Percentiles rank a stretch among this genome's conserved stretches.
Conservation (phyloP, 2,797 vertebrate genomes). For the Peromyscus attwateri region DNA sequence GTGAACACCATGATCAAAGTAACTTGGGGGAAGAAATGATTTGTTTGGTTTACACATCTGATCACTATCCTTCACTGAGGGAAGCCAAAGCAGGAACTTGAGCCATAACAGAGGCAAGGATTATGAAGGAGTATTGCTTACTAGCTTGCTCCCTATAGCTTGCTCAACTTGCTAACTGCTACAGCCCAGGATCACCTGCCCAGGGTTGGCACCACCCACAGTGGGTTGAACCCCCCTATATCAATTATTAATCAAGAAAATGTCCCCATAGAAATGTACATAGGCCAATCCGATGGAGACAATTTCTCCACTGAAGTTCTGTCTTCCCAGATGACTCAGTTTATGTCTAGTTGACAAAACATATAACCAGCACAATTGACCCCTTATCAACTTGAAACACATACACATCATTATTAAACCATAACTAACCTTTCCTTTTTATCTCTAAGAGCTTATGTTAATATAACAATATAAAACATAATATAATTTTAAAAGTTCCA, state of each 20-base stretch:
- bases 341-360: not conserved
- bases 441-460: not conserved
- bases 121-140: too few relatives aligned
- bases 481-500: not conserved
- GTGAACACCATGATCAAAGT: not conserved
- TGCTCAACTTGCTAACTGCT: not conserved
- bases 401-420: not conserved
- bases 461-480: not conserved
- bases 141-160: not conserved
- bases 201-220: not conserved
- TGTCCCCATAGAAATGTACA: not conserved
- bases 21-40: not conserved
- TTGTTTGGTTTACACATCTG: not conserved
- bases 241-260: not conserved
- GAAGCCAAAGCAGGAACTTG: not conserved
- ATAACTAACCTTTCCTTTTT: not conserved
- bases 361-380: not conserved
- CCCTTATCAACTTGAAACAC: not conserved
- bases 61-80: not conserved
- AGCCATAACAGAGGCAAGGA: not conserved
- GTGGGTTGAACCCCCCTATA: not conserved
- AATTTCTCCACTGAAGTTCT: not conserved
- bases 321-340: not conserved
- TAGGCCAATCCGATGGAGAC: not conserved
- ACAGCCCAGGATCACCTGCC: not conserved